A percentile compares a stretch with the other conserved stretches of the same genome.
Conservation (phyloP, 2,888 invertebrate species). For the Macrophya alboannulata region DNA sequence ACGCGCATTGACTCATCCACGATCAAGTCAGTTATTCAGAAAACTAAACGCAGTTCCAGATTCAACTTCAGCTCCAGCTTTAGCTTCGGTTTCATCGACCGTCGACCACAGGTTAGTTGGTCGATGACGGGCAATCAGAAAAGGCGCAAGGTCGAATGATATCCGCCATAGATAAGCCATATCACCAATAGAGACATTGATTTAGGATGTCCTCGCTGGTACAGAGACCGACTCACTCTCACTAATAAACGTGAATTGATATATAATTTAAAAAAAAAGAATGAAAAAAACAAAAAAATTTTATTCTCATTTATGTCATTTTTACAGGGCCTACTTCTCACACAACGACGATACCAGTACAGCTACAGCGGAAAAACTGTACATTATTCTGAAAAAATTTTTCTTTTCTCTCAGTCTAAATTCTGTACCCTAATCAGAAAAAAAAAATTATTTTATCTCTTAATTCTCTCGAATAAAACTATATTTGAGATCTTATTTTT, state of each 20-base stretch:
- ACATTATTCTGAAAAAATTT: neutral
- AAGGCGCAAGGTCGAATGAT: constrained; percentile 57
- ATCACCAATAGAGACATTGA: constrained; percentile 56
- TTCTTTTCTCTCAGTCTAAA: neutral
- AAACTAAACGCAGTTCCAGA: constrained; percentile 1
- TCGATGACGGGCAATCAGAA: constrained; percentile 47
- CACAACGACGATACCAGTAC: no score
- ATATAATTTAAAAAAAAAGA: neutral
- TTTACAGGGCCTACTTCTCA: neutral
- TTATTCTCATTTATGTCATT: no score
- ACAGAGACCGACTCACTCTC: neutral
- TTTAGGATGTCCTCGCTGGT: constrained; percentile 42
- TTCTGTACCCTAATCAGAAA: neutral
- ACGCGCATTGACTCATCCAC: constrained; percentile 15
- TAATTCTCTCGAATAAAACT: neutral
- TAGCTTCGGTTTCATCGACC: neutral
- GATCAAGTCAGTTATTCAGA: constrained; percentile 8
- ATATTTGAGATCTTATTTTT: neutral
- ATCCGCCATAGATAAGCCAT: constrained; percentile 53
- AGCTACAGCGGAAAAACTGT: no score
- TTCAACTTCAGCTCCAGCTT: neutral
- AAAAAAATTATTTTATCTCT: neutral
- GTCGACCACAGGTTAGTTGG: constrained; percentile 19
- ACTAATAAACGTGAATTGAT: constrained; percentile 3
- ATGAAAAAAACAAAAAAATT: neutral